A percentile compares a stretch with the other conserved stretches of the same genome.
These are phyloP conservation scores for Drosophila teissieri DNA, from an alignment of 1,140 invertebrate species.

Conservation along the genomic window DNA sequence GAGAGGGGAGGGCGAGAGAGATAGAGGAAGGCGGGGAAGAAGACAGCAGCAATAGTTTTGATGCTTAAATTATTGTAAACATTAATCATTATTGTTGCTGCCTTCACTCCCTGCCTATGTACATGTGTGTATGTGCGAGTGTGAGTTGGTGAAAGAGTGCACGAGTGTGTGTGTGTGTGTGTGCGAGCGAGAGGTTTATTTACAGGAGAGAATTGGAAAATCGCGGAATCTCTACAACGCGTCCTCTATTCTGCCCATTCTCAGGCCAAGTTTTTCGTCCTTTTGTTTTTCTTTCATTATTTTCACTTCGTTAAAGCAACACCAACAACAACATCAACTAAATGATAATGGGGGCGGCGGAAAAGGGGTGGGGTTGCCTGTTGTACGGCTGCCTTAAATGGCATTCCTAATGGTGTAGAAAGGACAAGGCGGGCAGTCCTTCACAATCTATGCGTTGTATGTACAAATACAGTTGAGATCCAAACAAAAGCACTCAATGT, in stretches of 20 bases:
- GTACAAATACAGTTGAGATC: background rate
- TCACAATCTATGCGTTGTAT: background rate
- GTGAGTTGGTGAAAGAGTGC: background rate
- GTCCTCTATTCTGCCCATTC: background rate
- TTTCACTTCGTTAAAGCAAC: slow-evolving; percentile 34
- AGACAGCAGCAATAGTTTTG: slow-evolving; percentile 10
- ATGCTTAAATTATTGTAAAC: slow-evolving; percentile 6
- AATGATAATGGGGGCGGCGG: slow-evolving; percentile 28
- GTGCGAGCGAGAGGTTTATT: slow-evolving; percentile 29
- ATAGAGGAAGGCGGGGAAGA: slow-evolving; percentile 16
- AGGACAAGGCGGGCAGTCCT: background rate
- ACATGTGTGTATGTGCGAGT: background rate
- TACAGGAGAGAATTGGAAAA: slow-evolving; percentile 17
- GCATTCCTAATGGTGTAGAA: background rate
- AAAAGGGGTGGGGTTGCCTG: background rate
- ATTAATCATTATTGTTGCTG: slow-evolving; percentile 6
- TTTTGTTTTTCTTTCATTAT: slow-evolving; percentile 3
- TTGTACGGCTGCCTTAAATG: slow-evolving; percentile 23
- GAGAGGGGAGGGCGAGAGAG: slow-evolving; percentile 7
- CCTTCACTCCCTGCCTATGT: background rate
- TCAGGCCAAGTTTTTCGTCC: background rate
- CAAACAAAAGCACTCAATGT: background rate
- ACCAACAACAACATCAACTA: slow-evolving; percentile 53
- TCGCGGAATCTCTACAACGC: background rate
- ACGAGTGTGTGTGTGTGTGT: slow-evolving; percentile 19